Evolutionary conservation across 1,140 invertebrate genomes (phyloP), one percentile per base, ranked within the genome.

Genomic region (Condylostylus longicornis): DNA sequence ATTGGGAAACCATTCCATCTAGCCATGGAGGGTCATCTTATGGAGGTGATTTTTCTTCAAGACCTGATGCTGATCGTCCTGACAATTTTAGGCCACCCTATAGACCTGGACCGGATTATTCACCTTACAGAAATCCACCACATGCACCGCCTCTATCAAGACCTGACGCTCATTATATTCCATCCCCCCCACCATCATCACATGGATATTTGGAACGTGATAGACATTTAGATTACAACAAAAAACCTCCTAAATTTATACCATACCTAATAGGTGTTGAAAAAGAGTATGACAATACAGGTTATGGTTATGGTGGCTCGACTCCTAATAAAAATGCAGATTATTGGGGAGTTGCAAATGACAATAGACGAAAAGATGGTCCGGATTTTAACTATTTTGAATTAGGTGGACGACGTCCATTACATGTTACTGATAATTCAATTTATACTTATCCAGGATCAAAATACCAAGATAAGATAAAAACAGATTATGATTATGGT

Each of bases 251-350:
- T 9, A 57, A 58, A 22, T 59, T 55, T 33, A 49, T 59, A 8
- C 57, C 57, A 2, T 59, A 59, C 5, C 27, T 59, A 17, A 57
- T 59, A 33, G 54, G 51, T 0, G 49, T 42, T 7, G 51, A 54
- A 35, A 35, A 43, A 9, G 47, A 48, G 18, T 47, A 43, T 21
- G 54, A 51, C 48, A 59, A 48, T 47, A 48, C 54, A 17, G 47
- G 48, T 18, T 64, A 65, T 45, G 64, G 63, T 10, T 64, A 63
- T 33, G 62, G 62, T 17, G 53, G 61, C 25, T 41, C 41, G 8
- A 47, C 42, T 29, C 42, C 44, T 42, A 56, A 41, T 35, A 59
- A 59, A 23, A 52, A 58, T 21, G 43, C 42, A 4, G 54, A 53
- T 0, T 49, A 58, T 20, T 61, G 52, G 53, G 50, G 57, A 12